Conservation (phyloP, 2,888 invertebrate genomes). For the Tachina lurida region DNA sequence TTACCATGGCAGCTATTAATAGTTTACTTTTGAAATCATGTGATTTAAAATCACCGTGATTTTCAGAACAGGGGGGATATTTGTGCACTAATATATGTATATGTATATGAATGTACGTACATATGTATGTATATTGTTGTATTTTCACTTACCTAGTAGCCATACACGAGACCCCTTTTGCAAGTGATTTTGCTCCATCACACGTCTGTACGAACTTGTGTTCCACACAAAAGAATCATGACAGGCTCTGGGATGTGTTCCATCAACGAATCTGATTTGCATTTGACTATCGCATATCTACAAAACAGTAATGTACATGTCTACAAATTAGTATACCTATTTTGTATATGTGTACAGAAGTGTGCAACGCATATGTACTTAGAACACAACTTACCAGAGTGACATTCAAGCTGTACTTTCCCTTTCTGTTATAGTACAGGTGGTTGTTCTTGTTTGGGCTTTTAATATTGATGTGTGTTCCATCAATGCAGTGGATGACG, state of each 20-base stretch:
- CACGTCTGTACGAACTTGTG: conserved; percentile 23
- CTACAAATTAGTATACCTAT: too few species aligned
- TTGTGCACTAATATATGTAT: too few species aligned
- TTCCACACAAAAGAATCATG: conserved; percentile 37
- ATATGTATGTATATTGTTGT: too few species aligned
- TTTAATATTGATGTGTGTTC: too few species aligned
- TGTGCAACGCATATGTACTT: too few species aligned
- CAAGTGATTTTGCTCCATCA: conserved; percentile 12
- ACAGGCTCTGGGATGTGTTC: conserved; percentile 24
- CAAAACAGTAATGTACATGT: conserved; percentile 3
- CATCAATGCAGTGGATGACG: too few species aligned
- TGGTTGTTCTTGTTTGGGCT: neutral
- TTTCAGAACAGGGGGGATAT: too few species aligned
- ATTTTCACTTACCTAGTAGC: conserved; percentile 1
- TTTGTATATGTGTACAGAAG: too few species aligned
- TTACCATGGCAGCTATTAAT: too few species aligned
- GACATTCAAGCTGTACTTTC: conserved; percentile 7
- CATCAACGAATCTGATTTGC: conserved; percentile 33
- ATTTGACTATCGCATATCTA: conserved; percentile 30
- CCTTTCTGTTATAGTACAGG: conserved; percentile 3
- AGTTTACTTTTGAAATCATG: too few species aligned
- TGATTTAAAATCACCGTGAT: too few species aligned
- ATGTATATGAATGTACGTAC: too few species aligned
- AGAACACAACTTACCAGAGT: conserved; percentile 2
- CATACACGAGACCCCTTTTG: neutral